Evolutionary conservation across 1,140 invertebrate species (phyloP), one percentile per base, ranked within the genome.

Genomic region (Parapsyche elsis): DNA sequence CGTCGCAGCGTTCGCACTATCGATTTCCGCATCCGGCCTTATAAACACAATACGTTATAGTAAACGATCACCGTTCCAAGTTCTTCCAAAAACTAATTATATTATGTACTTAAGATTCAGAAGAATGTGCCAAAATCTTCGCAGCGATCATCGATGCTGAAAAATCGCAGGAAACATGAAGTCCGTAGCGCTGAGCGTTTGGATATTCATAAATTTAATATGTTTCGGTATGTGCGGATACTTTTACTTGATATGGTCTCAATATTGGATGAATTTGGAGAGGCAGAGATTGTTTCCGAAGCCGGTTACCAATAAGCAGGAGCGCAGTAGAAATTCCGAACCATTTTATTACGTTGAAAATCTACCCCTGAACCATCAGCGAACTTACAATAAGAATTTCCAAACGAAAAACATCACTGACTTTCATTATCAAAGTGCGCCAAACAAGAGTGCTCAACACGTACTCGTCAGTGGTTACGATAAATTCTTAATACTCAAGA

Each of bases 141-240:
- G 30, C 7, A 38, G 30, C 30, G 30, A 38, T 38, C 30, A 38
- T 38, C 30, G 30, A 38, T 38, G 30, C 7, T 38, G 30, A 38
- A 38, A 38, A 38, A 38, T 38, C 30, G 7, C 24, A 9, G 24
- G 9, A 26, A 85, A 80, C 83, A 93, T 93, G 92, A 90, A 91
- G 85, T 89, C 91, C 16, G 88, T 92, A 0, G 92, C 91, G 0
- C 89, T 93, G 80, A 91, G 91, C 23, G 91, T 93, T 73, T 93
- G 92, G 91, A 89, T 93, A 81, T 94, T 94, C 83, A 91, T 94
- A 78, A 93, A 93, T 86, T 87, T 94, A 30, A 87, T 93, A 21
- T 90, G 93, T 84, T 91, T 93, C 83, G 92, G 92, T 12, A 93
- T 93, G 90, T 91, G 92, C 81, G 91, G 92, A 44, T 94, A 94